Evolutionary conservation across 1,140 invertebrate species (phyloP), one percentile per base, ranked within the genome.

Genomic region (Drosophila murphyi): DNA sequence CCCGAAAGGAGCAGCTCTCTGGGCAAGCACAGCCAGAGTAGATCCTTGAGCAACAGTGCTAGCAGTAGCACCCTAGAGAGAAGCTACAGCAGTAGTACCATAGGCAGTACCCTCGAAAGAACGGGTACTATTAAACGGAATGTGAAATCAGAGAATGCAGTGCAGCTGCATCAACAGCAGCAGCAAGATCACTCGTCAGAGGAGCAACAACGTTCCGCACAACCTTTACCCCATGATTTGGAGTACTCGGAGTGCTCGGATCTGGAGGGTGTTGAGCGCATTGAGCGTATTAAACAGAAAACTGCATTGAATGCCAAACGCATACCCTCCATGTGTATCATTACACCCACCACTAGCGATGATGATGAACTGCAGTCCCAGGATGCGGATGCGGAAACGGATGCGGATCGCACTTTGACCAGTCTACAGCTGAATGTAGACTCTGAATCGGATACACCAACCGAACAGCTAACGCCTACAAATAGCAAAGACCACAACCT

Each of bases 241-340:
- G 96, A 97, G 90, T 94, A 94, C 85, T 97, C 96, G 0, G 96
- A 97, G 93, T 96, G 96, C 34, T 97, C 96, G 0, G 96, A 97
- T 92, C 93, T 97, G 69, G 97, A 97, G 93, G 96, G 96, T 10
- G 95, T 96, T 48, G 97, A 97, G 78, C 94, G 96, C 85, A 96
- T 97, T 63, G 96, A 97, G 93, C 94, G 97, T 79, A 96, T 98
- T 56, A 94, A 96, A 71, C 95, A 95, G 8, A 98, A 98, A 93
- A 98, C 97, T 0, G 96, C 96, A 4, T 97, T 98, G 35, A 97
- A 96, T 74, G 96, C 96, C 7, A 97, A 96, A 78, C 94, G 97
- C 73, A 98, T 98, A 88, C 97, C 97, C 3, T 97, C 97, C 0
- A 97, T 98, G 96, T 98, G 97, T 92, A 97, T 97, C 0, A 97